These are phyloP conservation scores for Bradypodion pumilum DNA, from an alignment of 2,797 vertebrate species.

Conservation along the genomic window DNA sequence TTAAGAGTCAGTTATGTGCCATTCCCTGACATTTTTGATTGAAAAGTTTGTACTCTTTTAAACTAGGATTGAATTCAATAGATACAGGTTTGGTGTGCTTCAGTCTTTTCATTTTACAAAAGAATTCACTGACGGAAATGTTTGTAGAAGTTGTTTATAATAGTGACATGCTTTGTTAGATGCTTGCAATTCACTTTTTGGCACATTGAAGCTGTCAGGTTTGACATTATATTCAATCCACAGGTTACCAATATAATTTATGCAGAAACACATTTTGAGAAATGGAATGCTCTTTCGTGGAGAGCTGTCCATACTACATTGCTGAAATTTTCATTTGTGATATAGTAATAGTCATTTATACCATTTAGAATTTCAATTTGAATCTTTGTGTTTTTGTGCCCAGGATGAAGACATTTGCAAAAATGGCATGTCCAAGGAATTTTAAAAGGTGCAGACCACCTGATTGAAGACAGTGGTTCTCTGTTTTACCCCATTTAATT, in stretches of 20 bases:
- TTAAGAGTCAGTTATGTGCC: background rate
- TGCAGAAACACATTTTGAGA: background rate
- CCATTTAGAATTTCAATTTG: background rate
- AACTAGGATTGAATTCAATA: background rate
- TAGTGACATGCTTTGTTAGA: background rate
- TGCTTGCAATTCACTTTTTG: background rate
- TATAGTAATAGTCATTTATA: background rate
- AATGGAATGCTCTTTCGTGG: background rate
- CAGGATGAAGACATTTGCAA: conserved; percentile 81
- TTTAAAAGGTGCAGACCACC: conserved; percentile 84
- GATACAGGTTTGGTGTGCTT: background rate
- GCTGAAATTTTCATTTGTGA: background rate
- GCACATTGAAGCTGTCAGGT: background rate
- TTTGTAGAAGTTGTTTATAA: background rate
- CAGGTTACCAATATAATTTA: background rate
- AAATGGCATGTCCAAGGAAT: conserved; percentile 82
- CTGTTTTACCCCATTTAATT: conserved; percentile 58
- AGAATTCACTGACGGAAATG: background rate
- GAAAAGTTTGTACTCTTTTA: background rate
- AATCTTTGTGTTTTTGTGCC: conserved; percentile 35
- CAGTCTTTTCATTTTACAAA: background rate
- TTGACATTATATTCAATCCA: background rate
- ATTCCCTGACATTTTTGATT: background rate
- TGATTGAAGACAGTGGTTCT: conserved; percentile 70
- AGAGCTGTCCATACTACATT: background rate